phyloP scores from a whole-genome alignment of 2,888 invertebrate genomes.

The Eudemis profundana region DNA sequence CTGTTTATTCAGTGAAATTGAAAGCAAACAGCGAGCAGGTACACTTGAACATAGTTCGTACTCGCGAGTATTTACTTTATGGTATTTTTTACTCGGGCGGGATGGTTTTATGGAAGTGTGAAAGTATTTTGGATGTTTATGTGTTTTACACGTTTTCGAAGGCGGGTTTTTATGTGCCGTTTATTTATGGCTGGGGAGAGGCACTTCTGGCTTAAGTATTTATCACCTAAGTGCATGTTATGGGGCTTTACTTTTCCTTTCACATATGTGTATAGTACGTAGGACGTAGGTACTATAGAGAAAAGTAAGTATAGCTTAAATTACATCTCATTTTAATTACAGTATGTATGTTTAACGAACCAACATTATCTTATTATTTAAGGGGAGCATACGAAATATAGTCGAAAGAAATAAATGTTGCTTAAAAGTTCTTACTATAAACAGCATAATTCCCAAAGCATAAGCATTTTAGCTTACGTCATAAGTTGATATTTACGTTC shows the following conservation, averaged over 20 bases:
- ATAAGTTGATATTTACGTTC: too few species aligned
- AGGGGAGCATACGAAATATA: too few species aligned
- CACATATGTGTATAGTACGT: neutral
- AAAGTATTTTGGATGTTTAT: slow-evolving; percentile 38
- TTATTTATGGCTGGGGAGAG: slow-evolving; percentile 20
- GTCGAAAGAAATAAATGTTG: too few species aligned
- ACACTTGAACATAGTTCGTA: slow-evolving; percentile 34
- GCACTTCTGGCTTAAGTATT: slow-evolving; percentile 21
- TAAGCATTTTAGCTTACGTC: too few species aligned
- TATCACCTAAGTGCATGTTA: slow-evolving; percentile 21
- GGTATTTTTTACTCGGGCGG: slow-evolving; percentile 37
- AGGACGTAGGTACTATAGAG: neutral
- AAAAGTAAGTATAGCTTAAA: too few species aligned
- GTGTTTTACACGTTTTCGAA: slow-evolving; percentile 29
- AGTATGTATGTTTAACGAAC: too few species aligned
- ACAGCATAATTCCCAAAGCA: too few species aligned
- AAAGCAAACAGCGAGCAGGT: slow-evolving; percentile 42
- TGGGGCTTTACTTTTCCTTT: neutral
- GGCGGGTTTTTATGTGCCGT: slow-evolving; percentile 22
- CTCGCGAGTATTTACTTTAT: slow-evolving; percentile 40
- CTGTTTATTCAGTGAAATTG: slow-evolving; percentile 44
- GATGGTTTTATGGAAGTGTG: slow-evolving; percentile 33
- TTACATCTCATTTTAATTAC: too few species aligned
- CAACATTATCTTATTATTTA: too few species aligned
- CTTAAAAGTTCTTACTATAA: too few species aligned